Conservation (phyloP, 2,113 vertebrate genomes). For the Labrus mixtus region DNA sequence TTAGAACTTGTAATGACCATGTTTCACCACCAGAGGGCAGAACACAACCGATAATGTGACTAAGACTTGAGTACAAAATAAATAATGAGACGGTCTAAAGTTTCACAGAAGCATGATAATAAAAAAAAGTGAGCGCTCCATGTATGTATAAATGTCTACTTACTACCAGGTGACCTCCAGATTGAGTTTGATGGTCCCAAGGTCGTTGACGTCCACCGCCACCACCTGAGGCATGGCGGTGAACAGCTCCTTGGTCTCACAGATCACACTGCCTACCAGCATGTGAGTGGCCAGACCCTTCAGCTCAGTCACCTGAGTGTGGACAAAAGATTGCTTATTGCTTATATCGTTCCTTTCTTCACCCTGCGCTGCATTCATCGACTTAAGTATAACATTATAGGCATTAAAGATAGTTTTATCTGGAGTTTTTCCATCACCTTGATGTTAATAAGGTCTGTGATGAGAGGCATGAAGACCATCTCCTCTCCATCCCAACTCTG, state of each 20-base stretch:
- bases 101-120: too few species aligned
- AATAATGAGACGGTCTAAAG: too few species aligned
- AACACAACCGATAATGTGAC: not conserved
- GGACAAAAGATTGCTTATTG: slow-evolving; percentile 8
- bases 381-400: not conserved
- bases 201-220: slow-evolving; percentile 97
- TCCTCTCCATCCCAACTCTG: slow-evolving; percentile 99
- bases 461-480: slow-evolving; percentile 93
- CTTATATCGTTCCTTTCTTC: too few species aligned
- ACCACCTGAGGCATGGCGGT: slow-evolving; percentile 96
- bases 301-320: slow-evolving; percentile 92
- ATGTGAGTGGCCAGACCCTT: slow-evolving; percentile 96
- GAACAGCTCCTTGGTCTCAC: slow-evolving; percentile 98
- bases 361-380: too few species aligned
- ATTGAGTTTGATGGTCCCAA: slow-evolving; percentile 97
- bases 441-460: slow-evolving; percentile 95
- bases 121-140: too few species aligned
- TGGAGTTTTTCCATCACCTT: slow-evolving; percentile 85
- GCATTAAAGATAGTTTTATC: not conserved
- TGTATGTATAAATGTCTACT: slow-evolving; percentile 74
- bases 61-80: too few species aligned
- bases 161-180: slow-evolving; percentile 98
- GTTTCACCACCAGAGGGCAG: slow-evolving; percentile 68
- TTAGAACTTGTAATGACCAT: slow-evolving; percentile 4
- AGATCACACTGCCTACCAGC: slow-evolving; percentile 96